Percentiles rank a stretch among this genome's conserved stretches.
Conservation (phyloP, 2,888 invertebrate genomes). For the Cataglyphis cursor region DNA sequence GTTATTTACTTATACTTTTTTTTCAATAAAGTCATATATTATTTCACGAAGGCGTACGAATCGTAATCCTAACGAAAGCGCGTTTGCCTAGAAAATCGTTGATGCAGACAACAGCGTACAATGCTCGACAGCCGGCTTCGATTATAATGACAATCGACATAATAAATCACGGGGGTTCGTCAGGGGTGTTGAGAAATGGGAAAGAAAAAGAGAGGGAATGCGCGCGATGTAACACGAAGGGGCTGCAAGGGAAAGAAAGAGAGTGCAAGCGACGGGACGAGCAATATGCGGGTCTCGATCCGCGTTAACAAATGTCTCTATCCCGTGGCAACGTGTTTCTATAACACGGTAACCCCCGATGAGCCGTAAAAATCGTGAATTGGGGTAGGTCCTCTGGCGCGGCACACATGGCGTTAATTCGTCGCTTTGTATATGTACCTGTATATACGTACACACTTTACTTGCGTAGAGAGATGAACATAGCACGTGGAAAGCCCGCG, state of each 20-base stretch:
- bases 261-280: slow-evolving; percentile 67
- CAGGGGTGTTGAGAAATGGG: slow-evolving; percentile 58
- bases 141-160: slow-evolving; percentile 83
- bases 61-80: slow-evolving; percentile 80
- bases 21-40: slow-evolving; percentile 43
- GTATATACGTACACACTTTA: slow-evolving; percentile 23
- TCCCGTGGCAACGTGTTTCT: slow-evolving; percentile 75
- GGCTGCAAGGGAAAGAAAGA: slow-evolving; percentile 38
- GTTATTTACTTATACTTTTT: slow-evolving; percentile 2
- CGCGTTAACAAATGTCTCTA: slow-evolving; percentile 85
- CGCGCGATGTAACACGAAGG: slow-evolving; percentile 17
- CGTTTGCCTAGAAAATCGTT: slow-evolving; percentile 76
- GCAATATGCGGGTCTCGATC: slow-evolving; percentile 78
- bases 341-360: slow-evolving; percentile 69
- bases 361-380: slow-evolving; percentile 79
- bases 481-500: slow-evolving; percentile 34
- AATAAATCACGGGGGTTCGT: slow-evolving; percentile 83
- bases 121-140: slow-evolving; percentile 80
- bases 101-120: slow-evolving; percentile 71
- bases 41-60: slow-evolving; percentile 37
- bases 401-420: slow-evolving; percentile 71
- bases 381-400: slow-evolving; percentile 68
- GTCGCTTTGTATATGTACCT: slow-evolving; percentile 26
- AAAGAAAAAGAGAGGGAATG: slow-evolving; percentile 32
- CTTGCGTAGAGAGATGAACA: slow-evolving; percentile 39